Conservation (phyloP, 2,888 invertebrate species). For the Epinotia ramella region DNA sequence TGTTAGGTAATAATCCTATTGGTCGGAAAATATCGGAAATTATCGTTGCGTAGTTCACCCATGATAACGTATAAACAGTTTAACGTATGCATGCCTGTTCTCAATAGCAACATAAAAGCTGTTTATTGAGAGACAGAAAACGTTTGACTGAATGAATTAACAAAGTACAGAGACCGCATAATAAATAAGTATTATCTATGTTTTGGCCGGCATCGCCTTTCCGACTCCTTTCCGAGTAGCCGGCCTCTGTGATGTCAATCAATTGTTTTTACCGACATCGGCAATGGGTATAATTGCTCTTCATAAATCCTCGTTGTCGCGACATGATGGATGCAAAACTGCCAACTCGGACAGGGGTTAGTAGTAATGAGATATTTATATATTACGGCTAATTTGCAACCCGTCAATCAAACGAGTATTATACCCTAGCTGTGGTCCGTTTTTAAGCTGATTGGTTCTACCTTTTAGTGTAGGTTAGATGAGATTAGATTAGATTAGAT, state of each 20-base stretch:
- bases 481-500: too few relatives aligned
- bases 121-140: too few relatives aligned
- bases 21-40: too few relatives aligned
- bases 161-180: background rate
- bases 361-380: constrained; percentile 41
- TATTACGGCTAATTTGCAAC: constrained; percentile 31
- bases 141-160: too few relatives aligned
- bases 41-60: too few relatives aligned
- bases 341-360: constrained; percentile 35
- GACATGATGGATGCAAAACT: constrained; percentile 68
- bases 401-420: constrained; percentile 34
- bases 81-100: too few relatives aligned
- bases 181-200: constrained; percentile 30
- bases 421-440: background rate
- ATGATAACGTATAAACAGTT: too few relatives aligned
- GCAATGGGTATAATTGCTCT: constrained; percentile 67
- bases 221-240: constrained; percentile 34
- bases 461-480: too few relatives aligned
- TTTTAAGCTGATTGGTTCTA: background rate
- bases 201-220: constrained; percentile 29
- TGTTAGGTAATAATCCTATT: too few relatives aligned
- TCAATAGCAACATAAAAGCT: too few relatives aligned
- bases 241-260: constrained; percentile 63
- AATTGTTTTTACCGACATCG: constrained; percentile 61
- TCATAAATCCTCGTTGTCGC: constrained; percentile 75